Evolutionary conservation across 2,113 vertebrate species (phyloP).

Genomic region (Anser brachyrhynchus): DNA sequence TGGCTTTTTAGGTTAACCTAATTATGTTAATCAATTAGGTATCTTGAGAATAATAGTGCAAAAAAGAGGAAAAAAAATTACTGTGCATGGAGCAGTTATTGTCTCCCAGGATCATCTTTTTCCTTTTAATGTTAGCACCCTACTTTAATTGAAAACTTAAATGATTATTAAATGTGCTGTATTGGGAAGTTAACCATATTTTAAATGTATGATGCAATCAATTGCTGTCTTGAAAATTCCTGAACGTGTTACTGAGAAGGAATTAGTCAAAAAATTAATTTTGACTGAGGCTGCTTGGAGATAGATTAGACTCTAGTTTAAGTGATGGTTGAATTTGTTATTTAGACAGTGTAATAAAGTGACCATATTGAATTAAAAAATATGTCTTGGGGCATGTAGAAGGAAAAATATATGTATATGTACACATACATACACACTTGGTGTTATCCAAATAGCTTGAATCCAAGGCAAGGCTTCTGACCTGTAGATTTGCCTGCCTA

Average conservation of each 20-base stretch:
- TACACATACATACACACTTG: background rate
- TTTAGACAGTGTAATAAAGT: background rate
- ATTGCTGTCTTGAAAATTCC: slow-evolving; percentile 4
- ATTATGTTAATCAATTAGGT: background rate
- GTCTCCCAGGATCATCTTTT: slow-evolving; percentile 5
- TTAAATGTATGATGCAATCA: background rate
- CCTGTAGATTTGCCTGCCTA: background rate
- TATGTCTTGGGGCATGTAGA: background rate
- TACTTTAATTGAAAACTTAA: slow-evolving; percentile 27
- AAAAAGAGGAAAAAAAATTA: background rate
- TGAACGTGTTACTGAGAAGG: background rate
- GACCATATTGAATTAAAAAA: background rate
- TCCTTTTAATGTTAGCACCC: background rate
- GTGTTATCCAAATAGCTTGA: background rate
- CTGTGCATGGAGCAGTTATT: background rate
- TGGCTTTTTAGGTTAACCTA: background rate
- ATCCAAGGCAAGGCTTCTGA: background rate
- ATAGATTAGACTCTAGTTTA: slow-evolving; percentile 1
- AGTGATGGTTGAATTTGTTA: background rate
- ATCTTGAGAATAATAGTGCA: background rate
- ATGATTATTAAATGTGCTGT: background rate
- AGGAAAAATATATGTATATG: too few species aligned
- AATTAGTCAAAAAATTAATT: slow-evolving; percentile 43
- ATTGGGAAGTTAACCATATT: slow-evolving; percentile 3
- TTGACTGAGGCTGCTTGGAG: background rate